A percentile compares a stretch with the other conserved stretches of the same genome.
These are phyloP conservation scores for Drosophila kurseongensis DNA, from an alignment of 1,140 invertebrate genomes.

Conservation along the genomic window DNA sequence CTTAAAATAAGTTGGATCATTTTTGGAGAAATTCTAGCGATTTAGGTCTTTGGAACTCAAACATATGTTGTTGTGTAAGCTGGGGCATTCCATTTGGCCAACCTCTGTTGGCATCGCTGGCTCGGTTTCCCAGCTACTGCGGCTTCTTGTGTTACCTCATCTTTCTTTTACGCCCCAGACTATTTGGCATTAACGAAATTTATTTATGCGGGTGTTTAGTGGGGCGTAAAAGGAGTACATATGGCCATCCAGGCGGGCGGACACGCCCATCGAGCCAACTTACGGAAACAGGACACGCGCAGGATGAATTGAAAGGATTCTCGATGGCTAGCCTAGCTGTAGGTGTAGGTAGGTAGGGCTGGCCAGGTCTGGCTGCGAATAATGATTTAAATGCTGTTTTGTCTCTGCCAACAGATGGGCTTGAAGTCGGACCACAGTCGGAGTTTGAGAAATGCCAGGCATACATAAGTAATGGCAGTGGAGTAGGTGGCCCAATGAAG, in stretches of 20 bases:
- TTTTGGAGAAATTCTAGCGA: constrained; percentile 5
- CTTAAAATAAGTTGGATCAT: neutral
- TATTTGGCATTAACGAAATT: constrained; percentile 83
- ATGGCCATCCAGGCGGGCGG: constrained; percentile 47
- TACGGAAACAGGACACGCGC: constrained; percentile 70
- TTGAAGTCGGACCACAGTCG: constrained; percentile 5
- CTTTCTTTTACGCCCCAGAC: constrained; percentile 81
- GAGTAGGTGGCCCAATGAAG: constrained; percentile 69
- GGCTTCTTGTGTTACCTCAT: constrained; percentile 69
- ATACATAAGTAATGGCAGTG: constrained; percentile 68
- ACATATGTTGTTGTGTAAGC: constrained; percentile 27
- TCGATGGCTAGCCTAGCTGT: constrained; percentile 43
- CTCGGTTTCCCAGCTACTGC: constrained; percentile 24
- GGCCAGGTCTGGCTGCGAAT: constrained; percentile 48
- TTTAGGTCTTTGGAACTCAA: constrained; percentile 22
- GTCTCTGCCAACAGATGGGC: constrained; percentile 51
- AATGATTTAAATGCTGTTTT: constrained; percentile 80
- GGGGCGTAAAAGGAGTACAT: constrained; percentile 82
- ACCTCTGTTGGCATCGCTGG: constrained; percentile 33
- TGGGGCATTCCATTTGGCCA: constrained; percentile 62
- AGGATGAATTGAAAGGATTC: constrained; percentile 77
- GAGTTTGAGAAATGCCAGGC: constrained; percentile 66
- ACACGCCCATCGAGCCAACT: constrained; percentile 49
- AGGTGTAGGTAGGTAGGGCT: constrained; percentile 29
- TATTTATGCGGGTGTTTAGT: constrained; percentile 83